A percentile compares a stretch with the other conserved stretches of the same genome.
Conservation (phyloP, 2,113 vertebrate genomes). For the Pardalotus punctatus region DNA sequence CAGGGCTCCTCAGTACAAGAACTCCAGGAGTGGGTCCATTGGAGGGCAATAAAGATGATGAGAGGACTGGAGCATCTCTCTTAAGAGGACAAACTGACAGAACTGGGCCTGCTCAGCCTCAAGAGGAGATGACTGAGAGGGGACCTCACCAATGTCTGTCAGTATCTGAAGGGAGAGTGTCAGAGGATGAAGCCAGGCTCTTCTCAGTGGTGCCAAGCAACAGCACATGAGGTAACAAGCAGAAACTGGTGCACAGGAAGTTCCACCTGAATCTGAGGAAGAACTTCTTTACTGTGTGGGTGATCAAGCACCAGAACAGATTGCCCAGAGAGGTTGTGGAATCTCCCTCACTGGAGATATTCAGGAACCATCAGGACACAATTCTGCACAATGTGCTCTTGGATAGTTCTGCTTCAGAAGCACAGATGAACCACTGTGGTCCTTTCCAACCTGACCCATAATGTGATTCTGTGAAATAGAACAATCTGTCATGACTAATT, state of each 20-base stretch:
- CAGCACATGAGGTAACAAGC: background rate
- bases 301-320: no score
- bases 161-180: background rate
- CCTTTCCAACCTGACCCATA: background rate
- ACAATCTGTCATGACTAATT: background rate
- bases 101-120: background rate
- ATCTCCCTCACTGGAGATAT: background rate
- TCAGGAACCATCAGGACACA: background rate
- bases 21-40: background rate
- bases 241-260: background rate
- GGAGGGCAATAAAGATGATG: background rate
- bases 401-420: background rate
- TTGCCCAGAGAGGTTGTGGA: background rate
- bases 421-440: background rate
- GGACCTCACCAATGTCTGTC: rapidly evolving
- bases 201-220: background rate
- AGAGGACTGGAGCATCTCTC: background rate
- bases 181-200: background rate
- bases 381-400: background rate
- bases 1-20: background rate
- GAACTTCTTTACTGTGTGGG: no score
- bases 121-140: background rate
- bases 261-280: background rate
- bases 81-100: rapidly evolving
- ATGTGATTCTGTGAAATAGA: background rate